Evolutionary conservation across 2,113 vertebrate genomes (phyloP).

Genomic region (Ahaetulla prasina): DNA sequence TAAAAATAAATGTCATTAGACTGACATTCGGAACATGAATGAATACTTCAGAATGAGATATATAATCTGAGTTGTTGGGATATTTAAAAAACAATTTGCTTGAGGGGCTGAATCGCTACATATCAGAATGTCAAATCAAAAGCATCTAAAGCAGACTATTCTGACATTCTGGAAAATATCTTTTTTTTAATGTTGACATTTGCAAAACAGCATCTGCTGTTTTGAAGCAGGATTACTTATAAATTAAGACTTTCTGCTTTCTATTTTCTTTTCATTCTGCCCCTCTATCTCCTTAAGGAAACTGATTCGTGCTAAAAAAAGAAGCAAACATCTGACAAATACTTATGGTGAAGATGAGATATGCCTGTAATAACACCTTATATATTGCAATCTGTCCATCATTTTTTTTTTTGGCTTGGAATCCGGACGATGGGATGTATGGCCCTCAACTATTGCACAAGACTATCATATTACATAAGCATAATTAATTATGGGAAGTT

Average conservation of each 20-base stretch:
- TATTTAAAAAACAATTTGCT: neutral
- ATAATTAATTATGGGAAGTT: conserved; percentile 25
- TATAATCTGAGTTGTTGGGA: neutral
- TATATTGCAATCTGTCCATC: conserved; percentile 18
- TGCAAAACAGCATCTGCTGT: neutral
- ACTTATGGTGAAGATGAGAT: neutral
- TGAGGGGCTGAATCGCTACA: neutral
- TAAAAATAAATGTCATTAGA: neutral
- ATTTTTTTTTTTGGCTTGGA: neutral
- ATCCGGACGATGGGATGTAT: neutral
- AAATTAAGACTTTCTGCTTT: neutral
- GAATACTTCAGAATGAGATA: neutral
- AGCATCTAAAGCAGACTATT: neutral
- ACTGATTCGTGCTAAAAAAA: neutral
- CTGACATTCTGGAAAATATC: neutral
- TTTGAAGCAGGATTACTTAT: neutral
- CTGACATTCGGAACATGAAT: neutral
- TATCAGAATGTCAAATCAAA: neutral
- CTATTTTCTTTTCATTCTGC: neutral
- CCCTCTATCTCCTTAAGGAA: neutral
- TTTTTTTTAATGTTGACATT: neutral
- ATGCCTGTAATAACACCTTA: neutral
- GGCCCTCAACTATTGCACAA: neutral
- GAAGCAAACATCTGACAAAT: neutral
- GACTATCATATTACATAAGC: conserved; percentile 1